Conservation (phyloP, 2,888 invertebrate genomes). For the Protula sp. region DNA sequence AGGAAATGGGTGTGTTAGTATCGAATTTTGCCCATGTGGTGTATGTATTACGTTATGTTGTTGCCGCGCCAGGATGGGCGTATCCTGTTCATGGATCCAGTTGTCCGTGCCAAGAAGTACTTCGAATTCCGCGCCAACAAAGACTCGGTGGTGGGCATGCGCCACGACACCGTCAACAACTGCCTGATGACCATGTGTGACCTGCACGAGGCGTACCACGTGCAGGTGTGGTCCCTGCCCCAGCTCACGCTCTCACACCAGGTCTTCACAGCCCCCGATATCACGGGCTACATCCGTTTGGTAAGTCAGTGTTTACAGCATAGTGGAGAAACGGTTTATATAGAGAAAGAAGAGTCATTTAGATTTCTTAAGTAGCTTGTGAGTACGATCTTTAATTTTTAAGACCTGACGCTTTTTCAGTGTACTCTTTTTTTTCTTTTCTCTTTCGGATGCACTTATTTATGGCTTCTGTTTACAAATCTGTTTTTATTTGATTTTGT, state of each 20-base stretch:
- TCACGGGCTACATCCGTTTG: conserved; percentile 36
- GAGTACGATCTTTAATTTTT: no score
- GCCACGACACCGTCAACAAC: conserved; percentile 37
- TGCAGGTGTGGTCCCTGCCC: conserved; percentile 48
- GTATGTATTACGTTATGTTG: no score
- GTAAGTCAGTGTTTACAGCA: conserved; percentile 27
- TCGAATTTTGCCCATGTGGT: no score
- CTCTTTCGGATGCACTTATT: no score
- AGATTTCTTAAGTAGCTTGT: no score
- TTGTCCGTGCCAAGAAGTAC: conserved; percentile 42
- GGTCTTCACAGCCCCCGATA: conserved; percentile 34
- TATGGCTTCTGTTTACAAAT: no score
- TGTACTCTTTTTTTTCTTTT: no score
- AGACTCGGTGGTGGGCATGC: conserved; percentile 40
- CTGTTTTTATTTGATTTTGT: no score
- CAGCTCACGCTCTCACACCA: conserved; percentile 40
- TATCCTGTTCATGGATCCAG: conserved; percentile 50
- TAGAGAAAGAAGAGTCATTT: no score
- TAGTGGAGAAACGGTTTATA: no score
- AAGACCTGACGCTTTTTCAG: no score
- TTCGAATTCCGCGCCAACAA: conserved; percentile 49
- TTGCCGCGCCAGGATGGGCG: conserved; percentile 47
- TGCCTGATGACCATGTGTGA: conserved; percentile 35
- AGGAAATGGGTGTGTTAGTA: no score
- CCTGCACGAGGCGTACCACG: conserved; percentile 28